Evolutionary conservation across 2,888 invertebrate genomes (phyloP), one percentile per base, ranked within the genome.

Genomic region (Mechanitis mazaeus): DNA sequence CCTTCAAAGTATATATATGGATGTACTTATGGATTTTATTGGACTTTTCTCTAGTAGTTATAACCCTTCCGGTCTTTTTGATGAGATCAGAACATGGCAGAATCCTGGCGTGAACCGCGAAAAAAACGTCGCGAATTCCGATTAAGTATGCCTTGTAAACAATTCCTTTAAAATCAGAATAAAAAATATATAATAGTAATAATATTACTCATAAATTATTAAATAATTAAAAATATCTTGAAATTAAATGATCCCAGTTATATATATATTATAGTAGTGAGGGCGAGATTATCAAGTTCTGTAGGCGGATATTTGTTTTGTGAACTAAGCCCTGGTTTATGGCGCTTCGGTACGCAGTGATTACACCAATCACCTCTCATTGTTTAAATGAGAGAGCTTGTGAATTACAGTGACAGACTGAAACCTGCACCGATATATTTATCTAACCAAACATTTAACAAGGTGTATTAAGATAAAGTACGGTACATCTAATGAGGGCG

Each of bases 341-440:
- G 61, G 61, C 60, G 47, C 46, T 54, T 60, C 58, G 46, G 61
- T 59, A 60, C 61, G 63, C 60, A 65, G 67, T 67, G 67, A 67
- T 67, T 67, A 65, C 63, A 63, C 61, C 67, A 67, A 67, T 67
- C 65, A 65, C 65, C 58, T 63, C 63, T 58, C 67, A 67, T 67
- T 62, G 64, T 67, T 65, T 61, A 58, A 61, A 65, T 65, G 67
- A 65, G 65, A 63, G 63, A 65, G 60, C 58, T 55, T 60, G 61
- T 67, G 63, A 67, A 67, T 67, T 67, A 67, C 63, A 63, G 61
- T 59, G 64, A 65, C 61, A 60, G 61, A 61, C 61, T 64, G 35
- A 65, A 63, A 65, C 62, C 60, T 60, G 57, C 45, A 45, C 58
- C 58, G 58, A 64, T 64, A 58, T 63, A 64, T 64, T 60, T 60